Evolutionary conservation across 2,797 vertebrate genomes (phyloP), one percentile per base, ranked within the genome.

Genomic region (Helarctos malayanus): DNA sequence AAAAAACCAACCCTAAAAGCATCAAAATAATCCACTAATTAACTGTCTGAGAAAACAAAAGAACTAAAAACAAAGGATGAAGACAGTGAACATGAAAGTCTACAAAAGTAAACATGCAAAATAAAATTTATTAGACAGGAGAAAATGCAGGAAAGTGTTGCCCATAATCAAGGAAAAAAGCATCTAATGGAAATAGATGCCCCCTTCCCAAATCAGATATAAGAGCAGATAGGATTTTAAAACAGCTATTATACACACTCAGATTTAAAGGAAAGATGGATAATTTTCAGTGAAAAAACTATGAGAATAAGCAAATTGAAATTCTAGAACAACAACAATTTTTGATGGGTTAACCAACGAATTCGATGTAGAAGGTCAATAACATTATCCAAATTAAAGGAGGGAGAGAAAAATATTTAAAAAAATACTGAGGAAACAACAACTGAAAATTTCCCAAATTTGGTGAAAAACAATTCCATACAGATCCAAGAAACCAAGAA

Each of bases 21-120:
- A 38, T 59, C 32, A 73, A 38, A 35, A 82, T 19, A 89, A 75
- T 61, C 12, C 61, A 63, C 8, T 2, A 47, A 27, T 65, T 89
- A 63, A 32, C 0, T 47, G 11, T 29, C 27, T 35, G n/a, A 86
- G 35, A 79, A 93, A 95, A 69, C 2, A 68, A 52, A 7, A 54
- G 32, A 15, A 79, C 86, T 94, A 79, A 63, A 65, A 29, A 63
- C 32, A 57, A n/a, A n/a, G 91, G 92, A 69, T 95, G 18, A 80
- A 75, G 27, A 76, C 23, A 95, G 89, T 0, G 54, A 29, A 84
- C 41, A 59, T 25, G 15, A 86, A 68, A 83, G 59, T 80, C 32
- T 85, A 5, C 1, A 29, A 49, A 75, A 79, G 4, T 52, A 79
- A 73, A 82, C 5, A 73, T 35, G 18, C 21, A 16, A 7, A 73